Evolutionary conservation across 1,140 invertebrate genomes (phyloP).

Genomic region (Orius insidiosus): DNA sequence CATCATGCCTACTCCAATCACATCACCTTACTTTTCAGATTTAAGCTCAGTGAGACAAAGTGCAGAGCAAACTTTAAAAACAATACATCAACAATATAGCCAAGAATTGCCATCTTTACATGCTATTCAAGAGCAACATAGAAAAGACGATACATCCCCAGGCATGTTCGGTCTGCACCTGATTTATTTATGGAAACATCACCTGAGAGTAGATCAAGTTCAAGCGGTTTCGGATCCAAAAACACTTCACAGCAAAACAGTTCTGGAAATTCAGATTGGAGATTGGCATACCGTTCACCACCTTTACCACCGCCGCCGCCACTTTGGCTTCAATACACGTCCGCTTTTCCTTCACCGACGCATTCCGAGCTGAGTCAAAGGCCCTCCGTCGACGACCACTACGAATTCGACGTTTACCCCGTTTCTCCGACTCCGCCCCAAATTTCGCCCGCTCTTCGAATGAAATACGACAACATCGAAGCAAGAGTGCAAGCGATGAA

Average conservation of each 20-base stretch:
- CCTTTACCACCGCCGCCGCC: constrained; percentile 34
- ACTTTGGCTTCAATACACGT: constrained; percentile 18
- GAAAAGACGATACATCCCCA: constrained; percentile 31
- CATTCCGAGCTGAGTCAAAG: constrained; percentile 26
- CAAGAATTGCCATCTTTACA: constrained; percentile 54
- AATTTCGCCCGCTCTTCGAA: constrained; percentile 26
- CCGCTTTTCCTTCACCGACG: constrained; percentile 28
- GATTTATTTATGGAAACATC: constrained; percentile 53
- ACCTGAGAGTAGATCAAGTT: constrained; percentile 69
- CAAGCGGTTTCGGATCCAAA: constrained; percentile 76
- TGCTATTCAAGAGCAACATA: constrained; percentile 51
- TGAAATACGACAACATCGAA: constrained; percentile 65
- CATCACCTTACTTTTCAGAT: constrained; percentile 60
- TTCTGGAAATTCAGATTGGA: constrained; percentile 40
- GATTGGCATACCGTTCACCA: constrained; percentile 52
- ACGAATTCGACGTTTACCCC: constrained; percentile 71
- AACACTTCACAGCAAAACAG: constrained; percentile 67
- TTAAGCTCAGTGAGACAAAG: constrained; percentile 70
- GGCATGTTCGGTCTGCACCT: constrained; percentile 43
- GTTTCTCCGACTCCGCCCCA: constrained; percentile 59
- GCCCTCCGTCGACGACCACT: constrained; percentile 80
- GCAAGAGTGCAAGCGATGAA: constrained; percentile 85
- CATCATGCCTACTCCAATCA: constrained; percentile 27
- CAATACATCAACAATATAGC: constrained; percentile 45
- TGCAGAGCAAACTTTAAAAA: constrained; percentile 46